Base-by-base conservation (phyloP, 1,140 invertebrate species). In the Zelostemma sp. region DNA sequence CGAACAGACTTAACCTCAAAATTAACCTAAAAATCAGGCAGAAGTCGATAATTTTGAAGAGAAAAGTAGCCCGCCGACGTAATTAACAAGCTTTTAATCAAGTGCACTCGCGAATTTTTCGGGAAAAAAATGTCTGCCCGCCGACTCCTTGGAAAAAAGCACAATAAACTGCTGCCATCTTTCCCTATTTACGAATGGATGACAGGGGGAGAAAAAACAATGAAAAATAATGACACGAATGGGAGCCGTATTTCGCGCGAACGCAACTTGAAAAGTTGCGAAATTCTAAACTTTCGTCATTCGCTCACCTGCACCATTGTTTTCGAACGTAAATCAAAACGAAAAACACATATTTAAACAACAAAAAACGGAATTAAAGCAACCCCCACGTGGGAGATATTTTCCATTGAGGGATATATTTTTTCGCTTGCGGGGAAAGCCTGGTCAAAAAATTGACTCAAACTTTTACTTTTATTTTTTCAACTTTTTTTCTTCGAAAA, bases 121-220 rank as follows among this genome's bases (percentile, higher is more conserved):
- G 71, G 65, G 70, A 65, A 78, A 82, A 80, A 84, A 84, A 85
- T 85, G 81, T 85, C 82, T 74, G 82, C 75, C 71, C 62, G 63
- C 60, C 72, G 73, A 76, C 72, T 74, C 68, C 74, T 70, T 74
- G 80, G 80, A 84, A 84, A 85, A 85, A 85, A 85, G 80, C 79
- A 83, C 80, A 85, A 83, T 83, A 85, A 85, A 84, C 83, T 82
- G 81, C 81, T 85, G 81, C 82, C 83, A 84, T 85, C 81, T 84
- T 85, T 84, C 81, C 25, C 82, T 83, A 84, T 84, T 85, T 84
- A 84, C 82, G 84, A 85, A 84, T 85, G 83, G 83, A 84, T 84
- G 82, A 82, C 79, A 83, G 80, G 70, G 71, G 63, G 77, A 82
- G 81, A 82, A 81, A 83, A 85, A 84, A 81, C 79, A 83, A 83